These are phyloP conservation scores for Xenops minutus DNA, from an alignment of 2,797 vertebrate genomes.

Conservation along the genomic window DNA sequence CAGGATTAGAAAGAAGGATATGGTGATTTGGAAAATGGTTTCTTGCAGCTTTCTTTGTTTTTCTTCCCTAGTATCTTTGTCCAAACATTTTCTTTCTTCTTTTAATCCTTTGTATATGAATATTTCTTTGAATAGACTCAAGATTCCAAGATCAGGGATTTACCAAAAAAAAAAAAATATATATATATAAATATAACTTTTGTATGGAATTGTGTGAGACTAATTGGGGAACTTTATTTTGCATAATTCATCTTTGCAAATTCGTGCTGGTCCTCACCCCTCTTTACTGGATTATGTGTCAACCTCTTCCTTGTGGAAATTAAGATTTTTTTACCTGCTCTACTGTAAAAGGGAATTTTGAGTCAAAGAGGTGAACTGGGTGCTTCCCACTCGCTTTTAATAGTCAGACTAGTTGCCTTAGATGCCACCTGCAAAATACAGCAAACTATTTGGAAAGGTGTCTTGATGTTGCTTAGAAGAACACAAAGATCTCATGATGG, in stretches of 20 bases:
- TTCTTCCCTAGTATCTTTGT: background rate
- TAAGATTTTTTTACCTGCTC: background rate
- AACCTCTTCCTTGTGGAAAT: background rate
- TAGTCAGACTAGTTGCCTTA: background rate
- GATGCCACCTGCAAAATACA: background rate
- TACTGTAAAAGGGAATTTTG: background rate
- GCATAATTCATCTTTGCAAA: background rate
- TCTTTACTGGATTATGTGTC: background rate
- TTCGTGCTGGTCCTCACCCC: background rate
- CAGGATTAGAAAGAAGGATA: background rate
- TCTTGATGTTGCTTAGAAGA: background rate
- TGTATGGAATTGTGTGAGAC: accelerated
- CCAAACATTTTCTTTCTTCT: background rate
- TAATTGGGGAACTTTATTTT: background rate
- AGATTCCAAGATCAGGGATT: background rate
- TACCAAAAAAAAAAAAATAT: background rate
- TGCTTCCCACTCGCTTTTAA: background rate
- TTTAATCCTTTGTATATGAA: slow-evolving; percentile 1
- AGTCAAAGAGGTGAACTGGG: background rate
- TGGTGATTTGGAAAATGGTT: background rate
- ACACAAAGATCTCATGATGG: background rate
- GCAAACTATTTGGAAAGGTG: background rate
- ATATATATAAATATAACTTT: background rate
- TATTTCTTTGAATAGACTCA: background rate
- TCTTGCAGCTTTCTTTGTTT: slow-evolving; percentile 48